phyloP scores from a whole-genome alignment of 2,113 vertebrate species.

The Leptobrachium leishanense region DNA sequence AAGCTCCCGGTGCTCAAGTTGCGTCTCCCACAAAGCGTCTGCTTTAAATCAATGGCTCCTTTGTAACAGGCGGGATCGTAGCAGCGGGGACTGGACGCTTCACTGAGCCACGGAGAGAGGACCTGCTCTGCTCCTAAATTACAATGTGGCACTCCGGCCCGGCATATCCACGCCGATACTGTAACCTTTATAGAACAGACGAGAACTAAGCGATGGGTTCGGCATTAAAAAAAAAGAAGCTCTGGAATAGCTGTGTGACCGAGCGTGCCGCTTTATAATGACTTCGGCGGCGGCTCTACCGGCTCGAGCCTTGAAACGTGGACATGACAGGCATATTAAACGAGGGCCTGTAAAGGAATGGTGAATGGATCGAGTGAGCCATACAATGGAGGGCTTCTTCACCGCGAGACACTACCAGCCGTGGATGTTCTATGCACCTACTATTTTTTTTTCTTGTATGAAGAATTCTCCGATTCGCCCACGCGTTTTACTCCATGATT shows the following conservation, averaged over 20 bases:
- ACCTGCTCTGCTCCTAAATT: slow-evolving; percentile 37
- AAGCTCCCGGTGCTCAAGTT: neutral
- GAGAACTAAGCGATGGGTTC: slow-evolving; percentile 3
- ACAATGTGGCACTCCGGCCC: slow-evolving; percentile 27
- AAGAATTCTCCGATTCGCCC: too few relatives aligned
- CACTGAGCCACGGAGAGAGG: slow-evolving; percentile 24
- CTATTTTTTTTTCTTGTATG: too few relatives aligned
- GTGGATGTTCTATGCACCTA: too few relatives aligned
- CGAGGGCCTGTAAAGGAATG: neutral
- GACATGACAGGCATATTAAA: neutral
- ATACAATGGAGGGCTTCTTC: too few relatives aligned
- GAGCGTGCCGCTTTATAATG: slow-evolving; percentile 10
- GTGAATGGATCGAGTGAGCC: too few relatives aligned
- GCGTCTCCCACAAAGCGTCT: slow-evolving; percentile 5
- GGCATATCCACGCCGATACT: slow-evolving; percentile 8
- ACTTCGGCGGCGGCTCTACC: neutral
- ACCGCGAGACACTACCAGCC: too few relatives aligned
- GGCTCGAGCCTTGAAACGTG: neutral
- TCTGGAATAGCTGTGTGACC: slow-evolving; percentile 10
- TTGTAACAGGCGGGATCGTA: slow-evolving; percentile 31
- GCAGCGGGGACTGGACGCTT: slow-evolving; percentile 16
- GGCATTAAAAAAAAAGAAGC: slow-evolving; percentile 6
- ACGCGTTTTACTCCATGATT: too few relatives aligned
- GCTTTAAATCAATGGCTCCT: slow-evolving; percentile 9
- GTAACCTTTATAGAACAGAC: slow-evolving; percentile 26